Conservation (phyloP, 2,797 vertebrate genomes). For the Iguana delicatissima region DNA sequence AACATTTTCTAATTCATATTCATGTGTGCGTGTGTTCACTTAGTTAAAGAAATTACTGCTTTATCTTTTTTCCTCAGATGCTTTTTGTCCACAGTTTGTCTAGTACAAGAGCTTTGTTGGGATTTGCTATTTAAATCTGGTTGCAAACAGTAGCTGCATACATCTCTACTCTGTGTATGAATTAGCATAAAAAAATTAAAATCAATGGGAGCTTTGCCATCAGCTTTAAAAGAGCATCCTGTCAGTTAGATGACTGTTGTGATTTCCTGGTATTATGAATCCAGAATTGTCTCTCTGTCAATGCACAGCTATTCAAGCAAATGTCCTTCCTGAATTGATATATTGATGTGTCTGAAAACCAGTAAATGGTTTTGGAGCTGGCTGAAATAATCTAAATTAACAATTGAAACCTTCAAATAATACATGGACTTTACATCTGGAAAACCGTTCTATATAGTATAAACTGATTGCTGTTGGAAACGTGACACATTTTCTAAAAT, state of each 20-base stretch:
- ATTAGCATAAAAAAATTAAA: slow-evolving; percentile 29
- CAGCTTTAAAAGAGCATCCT: background rate
- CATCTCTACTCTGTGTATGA: background rate
- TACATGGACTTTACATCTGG: background rate
- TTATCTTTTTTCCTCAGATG: slow-evolving; percentile 1
- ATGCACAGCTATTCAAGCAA: slow-evolving; percentile 1
- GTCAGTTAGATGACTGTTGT: slow-evolving; percentile 1
- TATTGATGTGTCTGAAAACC: background rate
- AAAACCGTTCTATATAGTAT: background rate
- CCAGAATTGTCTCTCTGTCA: background rate
- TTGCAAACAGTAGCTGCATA: slow-evolving; percentile 8
- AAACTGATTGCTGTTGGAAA: slow-evolving; percentile 7
- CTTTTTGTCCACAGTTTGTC: slow-evolving; percentile 1
- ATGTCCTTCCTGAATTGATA: background rate
- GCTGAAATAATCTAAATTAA: slow-evolving; percentile 16
- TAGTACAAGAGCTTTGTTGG: slow-evolving; percentile 25
- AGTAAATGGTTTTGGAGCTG: background rate
- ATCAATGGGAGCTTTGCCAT: background rate
- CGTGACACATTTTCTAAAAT: background rate
- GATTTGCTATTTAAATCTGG: background rate
- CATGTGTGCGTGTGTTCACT: background rate
- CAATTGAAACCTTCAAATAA: background rate
- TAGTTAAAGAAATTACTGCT: background rate
- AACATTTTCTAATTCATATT: background rate
- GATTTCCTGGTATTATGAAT: background rate